Evolutionary conservation across 2,888 invertebrate species (phyloP).

Genomic region (Lordiphosa andalusiaca): DNA sequence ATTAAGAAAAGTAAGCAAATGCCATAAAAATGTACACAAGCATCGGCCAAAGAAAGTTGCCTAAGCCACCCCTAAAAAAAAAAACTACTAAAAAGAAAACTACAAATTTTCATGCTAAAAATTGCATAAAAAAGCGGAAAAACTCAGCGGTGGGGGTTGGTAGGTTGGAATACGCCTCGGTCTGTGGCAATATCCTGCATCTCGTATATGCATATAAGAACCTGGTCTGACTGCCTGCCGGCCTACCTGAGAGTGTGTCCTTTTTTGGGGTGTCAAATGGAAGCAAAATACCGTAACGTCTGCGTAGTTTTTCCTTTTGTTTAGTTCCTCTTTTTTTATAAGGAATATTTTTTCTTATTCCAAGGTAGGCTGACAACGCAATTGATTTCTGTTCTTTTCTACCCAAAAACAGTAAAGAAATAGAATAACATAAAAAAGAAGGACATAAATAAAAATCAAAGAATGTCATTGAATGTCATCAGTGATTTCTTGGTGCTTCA

Average conservation of each 20-base stretch:
- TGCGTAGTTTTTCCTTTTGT: conserved; percentile 52
- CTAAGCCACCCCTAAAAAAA: conserved; percentile 48
- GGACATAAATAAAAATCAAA: conserved; percentile 61
- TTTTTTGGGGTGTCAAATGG: conserved; percentile 66
- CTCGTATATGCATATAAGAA: conserved; percentile 56
- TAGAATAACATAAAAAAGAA: conserved; percentile 18
- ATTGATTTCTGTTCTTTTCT: conserved; percentile 72
- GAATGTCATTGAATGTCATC: conserved; percentile 61
- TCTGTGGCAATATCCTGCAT: conserved; percentile 1
- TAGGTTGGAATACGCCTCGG: conserved; percentile 37
- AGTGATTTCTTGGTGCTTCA: conserved; percentile 53
- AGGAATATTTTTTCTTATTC: conserved; percentile 60
- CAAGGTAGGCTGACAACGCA: conserved; percentile 58
- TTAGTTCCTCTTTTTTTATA: conserved; percentile 36
- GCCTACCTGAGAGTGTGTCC: conserved; percentile 64
- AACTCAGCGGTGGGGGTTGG: conserved; percentile 48
- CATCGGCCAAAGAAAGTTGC: conserved; percentile 25
- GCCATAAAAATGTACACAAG: conserved; percentile 15
- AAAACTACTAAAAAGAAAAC: conserved; percentile 24
- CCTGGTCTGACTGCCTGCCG: conserved; percentile 2
- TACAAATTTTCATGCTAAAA: conserved; percentile 62
- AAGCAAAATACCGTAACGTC: conserved; percentile 64
- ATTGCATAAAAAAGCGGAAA: conserved; percentile 65
- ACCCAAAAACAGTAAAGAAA: conserved; percentile 41
- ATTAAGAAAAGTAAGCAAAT: conserved; percentile 30